Conservation (phyloP, 2,113 vertebrate genomes). For the Pipa parva region DNA sequence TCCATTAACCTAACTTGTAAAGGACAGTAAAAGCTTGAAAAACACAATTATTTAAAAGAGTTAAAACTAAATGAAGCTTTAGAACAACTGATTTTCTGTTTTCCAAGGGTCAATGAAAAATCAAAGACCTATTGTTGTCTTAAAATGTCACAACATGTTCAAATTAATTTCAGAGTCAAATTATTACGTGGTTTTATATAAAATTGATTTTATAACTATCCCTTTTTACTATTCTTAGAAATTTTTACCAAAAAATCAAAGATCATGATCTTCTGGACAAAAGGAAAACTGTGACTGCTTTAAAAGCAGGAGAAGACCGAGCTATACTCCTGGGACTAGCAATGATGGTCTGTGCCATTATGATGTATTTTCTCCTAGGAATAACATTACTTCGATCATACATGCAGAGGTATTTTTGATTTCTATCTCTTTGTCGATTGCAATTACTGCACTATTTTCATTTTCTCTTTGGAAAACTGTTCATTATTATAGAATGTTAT, state of each 20-base stretch:
- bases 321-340: conserved; percentile 86
- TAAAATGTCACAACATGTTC: too few relatives aligned
- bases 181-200: too few relatives aligned
- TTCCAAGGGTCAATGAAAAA: too few relatives aligned
- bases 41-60: too few relatives aligned
- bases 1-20: too few relatives aligned
- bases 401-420: conserved; percentile 75
- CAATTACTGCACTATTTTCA: accelerated
- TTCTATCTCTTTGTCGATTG: not conserved
- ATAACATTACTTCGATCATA: conserved; percentile 86
- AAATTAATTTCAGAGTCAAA: too few relatives aligned
- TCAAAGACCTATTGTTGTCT: too few relatives aligned
- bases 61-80: too few relatives aligned
- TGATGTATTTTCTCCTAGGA: conserved; percentile 92
- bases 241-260: conserved; percentile 88
- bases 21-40: too few relatives aligned
- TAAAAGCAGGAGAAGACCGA: conserved; percentile 88
- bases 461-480: conserved; percentile 16
- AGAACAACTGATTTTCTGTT: too few relatives aligned
- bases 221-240: conserved; percentile 77
- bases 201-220: not conserved
- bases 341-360: conserved; percentile 86
- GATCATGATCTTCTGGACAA: conserved; percentile 88
- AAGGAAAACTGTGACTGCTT: conserved; percentile 89
- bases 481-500: not conserved